Conservation (phyloP, 2,797 vertebrate species). For the Chelonia mydas region DNA sequence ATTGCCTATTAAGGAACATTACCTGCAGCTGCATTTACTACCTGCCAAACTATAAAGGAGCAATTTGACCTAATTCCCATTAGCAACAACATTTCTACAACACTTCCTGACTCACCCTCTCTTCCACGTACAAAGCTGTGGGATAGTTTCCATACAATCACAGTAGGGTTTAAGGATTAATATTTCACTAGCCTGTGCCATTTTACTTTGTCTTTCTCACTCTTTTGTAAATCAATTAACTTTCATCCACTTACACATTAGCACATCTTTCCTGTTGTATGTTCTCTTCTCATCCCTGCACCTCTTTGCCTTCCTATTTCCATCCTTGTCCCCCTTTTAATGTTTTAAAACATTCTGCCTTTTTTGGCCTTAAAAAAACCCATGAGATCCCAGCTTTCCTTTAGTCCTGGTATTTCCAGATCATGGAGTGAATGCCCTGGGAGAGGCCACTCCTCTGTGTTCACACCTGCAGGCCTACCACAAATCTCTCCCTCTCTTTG, state of each 20-base stretch:
- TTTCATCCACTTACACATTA: not conserved
- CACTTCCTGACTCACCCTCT: not conserved
- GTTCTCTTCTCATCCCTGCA: not conserved
- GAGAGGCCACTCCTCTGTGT: not conserved
- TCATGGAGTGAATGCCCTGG: accelerated
- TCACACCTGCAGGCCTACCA: not conserved
- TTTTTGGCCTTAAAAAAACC: accelerated
- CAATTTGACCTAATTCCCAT: not conserved
- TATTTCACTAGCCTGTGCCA: not conserved
- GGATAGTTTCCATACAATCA: not conserved
- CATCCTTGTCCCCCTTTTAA: not conserved
- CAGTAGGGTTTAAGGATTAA: not conserved
- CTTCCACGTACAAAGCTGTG: not conserved
- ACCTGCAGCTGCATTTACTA: not conserved
- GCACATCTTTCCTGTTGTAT: not conserved
- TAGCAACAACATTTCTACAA: not conserved
- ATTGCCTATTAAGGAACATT: not conserved
- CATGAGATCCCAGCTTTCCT: not conserved
- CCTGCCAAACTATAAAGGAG: not conserved
- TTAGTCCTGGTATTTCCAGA: accelerated
- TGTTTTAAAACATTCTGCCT: not conserved
- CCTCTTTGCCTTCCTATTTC: not conserved
- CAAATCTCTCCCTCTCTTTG: not conserved
- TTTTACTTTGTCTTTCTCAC: not conserved
- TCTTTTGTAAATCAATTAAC: not conserved